Base-by-base conservation (phyloP, 2,797 vertebrate genomes). In the Halcyon chelicuti region DNA sequence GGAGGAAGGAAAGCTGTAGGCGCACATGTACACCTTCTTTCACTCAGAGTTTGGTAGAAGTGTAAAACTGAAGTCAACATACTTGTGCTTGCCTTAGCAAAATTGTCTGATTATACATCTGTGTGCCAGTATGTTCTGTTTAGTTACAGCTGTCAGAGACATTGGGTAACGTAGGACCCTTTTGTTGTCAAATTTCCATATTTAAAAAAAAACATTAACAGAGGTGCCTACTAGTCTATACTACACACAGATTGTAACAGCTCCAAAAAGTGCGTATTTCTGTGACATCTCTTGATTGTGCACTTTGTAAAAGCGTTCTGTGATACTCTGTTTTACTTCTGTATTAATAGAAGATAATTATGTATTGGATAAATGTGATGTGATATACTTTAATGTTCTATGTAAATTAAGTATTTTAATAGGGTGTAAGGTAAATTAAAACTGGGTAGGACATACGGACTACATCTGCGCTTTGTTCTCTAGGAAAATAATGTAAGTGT, bases 51-150 rank as follows among this genome's bases (percentile, higher is more conserved):
- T 93, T 93, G 77, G 67, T 86, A 94, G 91, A 91, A 91, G 46
- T 58, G 21, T 95, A 89, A 96, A 96, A 88, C 60, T 76, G 79
- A 86, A 94, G 57, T 52, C 57, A 26, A 68, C 60, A 35, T 94
- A 88, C 35, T 95, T 5, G 42, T 97, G 94, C 94, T 84, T 95
- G 96, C 97, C 93, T 95, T 97, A 97, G 97, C 74, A 88, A 93
- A 96, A 73, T 66, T 97, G 91, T 93, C 73, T 60, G n/a, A 31
- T 96, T 96, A 74, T 95, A 91, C 51, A 67, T 96, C 86, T 73
- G 70, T 70, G 70, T 97, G 75, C 61, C 81, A 87, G 47, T 92
- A 42, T 91, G 49, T 95, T 94, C 67, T 94, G 14, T 96, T 98
- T 96, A 97, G 95, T 97, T 88, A 85, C 28, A 91, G 26, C 47